A percentile compares a stretch with the other conserved stretches of the same genome.
Conservation (phyloP, 2,888 invertebrate species). For the Pelosia muscerda region DNA sequence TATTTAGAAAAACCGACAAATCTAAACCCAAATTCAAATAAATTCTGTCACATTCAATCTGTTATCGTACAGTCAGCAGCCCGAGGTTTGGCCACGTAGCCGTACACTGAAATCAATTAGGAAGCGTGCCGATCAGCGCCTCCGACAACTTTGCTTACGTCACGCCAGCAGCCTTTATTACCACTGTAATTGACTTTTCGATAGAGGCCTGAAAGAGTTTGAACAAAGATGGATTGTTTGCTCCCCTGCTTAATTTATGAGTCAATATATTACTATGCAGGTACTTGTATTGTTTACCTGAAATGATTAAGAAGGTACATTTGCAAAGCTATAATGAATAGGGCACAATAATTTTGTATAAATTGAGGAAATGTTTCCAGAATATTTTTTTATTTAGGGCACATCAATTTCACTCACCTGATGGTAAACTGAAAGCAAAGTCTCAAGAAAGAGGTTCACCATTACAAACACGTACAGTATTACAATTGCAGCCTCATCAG, state of each 20-base stretch:
- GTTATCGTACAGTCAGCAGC: constrained; percentile 2
- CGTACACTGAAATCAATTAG: constrained; percentile 50
- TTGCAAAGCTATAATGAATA: not conserved
- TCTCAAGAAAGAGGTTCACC: no score
- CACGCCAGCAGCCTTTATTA: constrained; percentile 48
- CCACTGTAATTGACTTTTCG: constrained; percentile 53
- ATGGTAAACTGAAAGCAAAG: no score
- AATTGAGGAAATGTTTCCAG: not conserved
- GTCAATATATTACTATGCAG: not conserved
- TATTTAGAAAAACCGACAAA: not conserved
- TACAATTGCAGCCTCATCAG: no score
- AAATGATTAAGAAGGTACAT: not conserved
- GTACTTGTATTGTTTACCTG: not conserved
- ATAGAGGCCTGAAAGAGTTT: constrained; percentile 16
- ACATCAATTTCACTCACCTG: no score
- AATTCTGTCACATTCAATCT: constrained; percentile 4
- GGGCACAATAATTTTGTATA: not conserved
- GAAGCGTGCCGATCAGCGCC: constrained; percentile 46
- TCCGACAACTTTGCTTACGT: constrained; percentile 47
- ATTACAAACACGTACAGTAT: no score
- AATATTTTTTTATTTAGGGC: no score
- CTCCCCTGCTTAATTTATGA: not conserved
- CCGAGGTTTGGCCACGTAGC: constrained; percentile 27
- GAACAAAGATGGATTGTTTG: constrained; percentile 11
- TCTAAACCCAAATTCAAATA: not conserved